phyloP scores from a whole-genome alignment of 2,888 invertebrate species.

The Hydrotaea cyrtoneurina region DNA sequence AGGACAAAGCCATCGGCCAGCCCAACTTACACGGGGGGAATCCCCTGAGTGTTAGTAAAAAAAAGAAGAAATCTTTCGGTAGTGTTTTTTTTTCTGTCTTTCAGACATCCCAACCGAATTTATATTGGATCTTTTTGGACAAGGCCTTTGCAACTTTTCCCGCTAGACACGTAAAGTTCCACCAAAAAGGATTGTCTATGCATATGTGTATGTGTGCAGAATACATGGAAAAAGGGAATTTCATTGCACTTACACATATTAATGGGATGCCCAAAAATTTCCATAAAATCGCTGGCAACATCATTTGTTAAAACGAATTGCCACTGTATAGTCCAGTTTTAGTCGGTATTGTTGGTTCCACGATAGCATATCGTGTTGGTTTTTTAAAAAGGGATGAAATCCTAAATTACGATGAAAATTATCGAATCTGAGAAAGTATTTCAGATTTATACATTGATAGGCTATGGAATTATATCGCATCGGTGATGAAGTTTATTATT shows the following conservation, averaged over 20 bases:
- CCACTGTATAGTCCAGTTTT: not conserved
- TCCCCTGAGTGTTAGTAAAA: no score
- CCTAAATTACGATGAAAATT: not conserved
- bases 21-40: no score
- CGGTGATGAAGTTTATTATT: no score
- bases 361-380: not conserved
- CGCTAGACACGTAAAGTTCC: conserved; percentile 7
- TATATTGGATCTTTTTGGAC: no score
- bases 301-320: conserved; percentile 16
- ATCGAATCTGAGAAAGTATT: no score
- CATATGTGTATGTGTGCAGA: not conserved
- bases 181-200: conserved; percentile 7
- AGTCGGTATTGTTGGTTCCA: not conserved
- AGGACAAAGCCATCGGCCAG: no score
- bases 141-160: no score
- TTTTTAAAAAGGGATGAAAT: not conserved
- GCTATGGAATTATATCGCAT: no score
- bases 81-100: no score
- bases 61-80: no score
- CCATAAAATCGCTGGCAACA: conserved; percentile 32
- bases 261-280: conserved; percentile 26
- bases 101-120: no score
- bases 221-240: conserved; percentile 21
- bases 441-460: no score
- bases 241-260: not conserved